Base-by-base conservation (phyloP, 2,888 invertebrate species). In the Cerastis rubricosa region DNA sequence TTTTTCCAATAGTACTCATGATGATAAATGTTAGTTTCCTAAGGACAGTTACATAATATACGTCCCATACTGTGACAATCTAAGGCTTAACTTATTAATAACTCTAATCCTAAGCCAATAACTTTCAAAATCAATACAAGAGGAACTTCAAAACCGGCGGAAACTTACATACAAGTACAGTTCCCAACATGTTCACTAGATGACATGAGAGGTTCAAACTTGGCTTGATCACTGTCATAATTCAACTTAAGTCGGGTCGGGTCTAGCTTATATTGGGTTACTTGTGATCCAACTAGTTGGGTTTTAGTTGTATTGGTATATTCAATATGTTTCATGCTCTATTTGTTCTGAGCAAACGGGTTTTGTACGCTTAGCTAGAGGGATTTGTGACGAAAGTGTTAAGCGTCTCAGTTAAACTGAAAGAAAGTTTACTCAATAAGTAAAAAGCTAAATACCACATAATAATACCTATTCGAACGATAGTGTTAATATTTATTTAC, bases 221-320 rank as follows among this genome's bases (percentile, higher is more conserved):
- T 85, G 81, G 66, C 84, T 86, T 87, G 88, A 90, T 88, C 88
- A 89, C 89, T 84, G 90, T 89, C 89, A 90, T 90, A 91, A 89
- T 88, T 90, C 80, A 86, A 76, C 64, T 67, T 80, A 74, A 88
- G 85, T 84, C 80, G 73, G 83, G 64, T 72, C 54, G 83, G 71
- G 69, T 82, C 82, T 85, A 70, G 80, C 77, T 79, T 81, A 82
- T 85, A 81, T 75, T 81, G 79, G 72, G 83, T 88, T 82, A 84
- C 74, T 79, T 82, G 64, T 40, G 78, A 85, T 82, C 66, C 66
- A 72, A 77, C 61, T 70, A 69, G 22, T 69, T 73, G 47, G 29
- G 47, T 47, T 74, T 67, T 25, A 85, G 57, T 85, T 72, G 64
- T 76, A 71, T 61, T 81, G 35, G 17, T 40, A 40, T 54, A 76